Percentiles rank a stretch among this genome's conserved stretches.
Conservation (phyloP, 2,797 vertebrate species). For the Anabacerthia variegaticeps region DNA sequence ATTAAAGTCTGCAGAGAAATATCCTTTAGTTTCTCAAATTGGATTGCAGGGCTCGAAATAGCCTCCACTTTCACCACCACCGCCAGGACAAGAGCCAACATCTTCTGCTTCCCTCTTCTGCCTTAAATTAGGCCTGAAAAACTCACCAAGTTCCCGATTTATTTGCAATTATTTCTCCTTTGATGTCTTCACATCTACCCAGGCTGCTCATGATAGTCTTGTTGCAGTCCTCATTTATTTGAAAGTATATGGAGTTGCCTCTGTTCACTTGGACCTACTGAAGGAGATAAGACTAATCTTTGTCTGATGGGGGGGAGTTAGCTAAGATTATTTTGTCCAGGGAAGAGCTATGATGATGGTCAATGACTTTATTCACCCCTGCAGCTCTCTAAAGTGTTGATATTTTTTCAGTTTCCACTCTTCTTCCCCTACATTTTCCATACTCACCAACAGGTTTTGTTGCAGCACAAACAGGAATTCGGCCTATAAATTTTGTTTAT, state of each 20-base stretch:
- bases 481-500: background rate
- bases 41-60: background rate
- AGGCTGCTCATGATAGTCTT: background rate
- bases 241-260: background rate
- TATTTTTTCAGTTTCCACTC: background rate
- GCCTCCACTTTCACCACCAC: constrained; percentile 7
- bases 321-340: background rate
- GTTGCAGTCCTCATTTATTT: background rate
- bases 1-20: constrained; percentile 27
- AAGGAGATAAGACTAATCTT: background rate
- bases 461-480: background rate
- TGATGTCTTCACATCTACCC: background rate
- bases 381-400: background rate
- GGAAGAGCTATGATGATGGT: background rate
- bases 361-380: background rate
- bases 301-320: background rate
- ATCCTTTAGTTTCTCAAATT: constrained; percentile 20
- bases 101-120: constrained; percentile 1
- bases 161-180: background rate
- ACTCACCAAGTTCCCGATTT: background rate
- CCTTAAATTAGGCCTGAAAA: background rate
- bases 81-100: constrained; percentile 27
- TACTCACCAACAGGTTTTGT: background rate
- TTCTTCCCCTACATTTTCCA: background rate
- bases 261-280: background rate